Conservation (phyloP, 2,888 invertebrate species). For the Tridacna crocea region DNA sequence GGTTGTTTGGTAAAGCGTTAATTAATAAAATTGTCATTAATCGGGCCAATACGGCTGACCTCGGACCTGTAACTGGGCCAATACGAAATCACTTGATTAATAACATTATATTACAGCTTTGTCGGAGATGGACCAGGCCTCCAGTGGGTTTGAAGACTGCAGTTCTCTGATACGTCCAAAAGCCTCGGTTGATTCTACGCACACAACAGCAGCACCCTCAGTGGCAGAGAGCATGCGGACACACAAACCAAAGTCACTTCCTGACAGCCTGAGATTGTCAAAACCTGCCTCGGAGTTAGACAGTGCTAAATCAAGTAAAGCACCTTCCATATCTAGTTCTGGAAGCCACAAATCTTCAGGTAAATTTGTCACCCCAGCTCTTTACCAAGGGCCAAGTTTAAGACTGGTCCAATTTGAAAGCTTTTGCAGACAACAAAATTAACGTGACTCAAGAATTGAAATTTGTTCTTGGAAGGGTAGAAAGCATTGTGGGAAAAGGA, state of each 20-base stretch:
- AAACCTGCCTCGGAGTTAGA: constrained; percentile 46
- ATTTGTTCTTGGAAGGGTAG: too few species aligned
- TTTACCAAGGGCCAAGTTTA: too few species aligned
- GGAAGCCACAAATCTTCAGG: constrained; percentile 61
- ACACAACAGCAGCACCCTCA: constrained; percentile 63
- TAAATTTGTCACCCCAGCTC: constrained; percentile 26
- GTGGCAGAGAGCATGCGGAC: constrained; percentile 57
- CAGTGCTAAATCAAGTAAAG: constrained; percentile 58
- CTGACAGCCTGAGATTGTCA: constrained; percentile 50
- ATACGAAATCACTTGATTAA: too few species aligned
- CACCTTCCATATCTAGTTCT: constrained; percentile 66
- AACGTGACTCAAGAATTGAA: too few species aligned
- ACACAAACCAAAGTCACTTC: constrained; percentile 57
- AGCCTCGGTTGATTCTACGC: constrained; percentile 60
- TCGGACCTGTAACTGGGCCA: too few species aligned
- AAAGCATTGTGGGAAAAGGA: too few species aligned
- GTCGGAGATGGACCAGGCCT: constrained; percentile 76
- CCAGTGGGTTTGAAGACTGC: constrained; percentile 82
- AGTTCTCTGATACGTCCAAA: constrained; percentile 68
- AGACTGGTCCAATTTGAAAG: too few species aligned
- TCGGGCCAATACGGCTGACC: too few species aligned
- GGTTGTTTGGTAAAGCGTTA: too few species aligned
- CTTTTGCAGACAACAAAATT: too few species aligned
- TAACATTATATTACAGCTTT: too few species aligned
- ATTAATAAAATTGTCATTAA: too few species aligned